Percentiles rank a stretch among this genome's conserved stretches.
phyloP scores from a whole-genome alignment of 2,888 invertebrate species.

The Octodonta nipae region DNA sequence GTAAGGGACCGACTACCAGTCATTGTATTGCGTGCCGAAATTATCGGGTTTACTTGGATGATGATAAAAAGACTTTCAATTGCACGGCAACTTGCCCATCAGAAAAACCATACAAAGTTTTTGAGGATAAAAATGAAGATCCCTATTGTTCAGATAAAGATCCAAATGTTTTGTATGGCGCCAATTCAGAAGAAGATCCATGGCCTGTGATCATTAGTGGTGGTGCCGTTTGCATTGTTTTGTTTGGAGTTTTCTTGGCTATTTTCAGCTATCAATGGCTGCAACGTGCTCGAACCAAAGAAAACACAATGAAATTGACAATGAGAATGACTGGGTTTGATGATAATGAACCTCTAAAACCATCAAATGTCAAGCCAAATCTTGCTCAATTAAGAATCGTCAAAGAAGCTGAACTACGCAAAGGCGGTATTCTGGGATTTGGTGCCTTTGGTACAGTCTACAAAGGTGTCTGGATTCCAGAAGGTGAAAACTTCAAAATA shows the following conservation, averaged over 20 bases:
- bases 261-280: conserved; percentile 17
- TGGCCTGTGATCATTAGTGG: conserved; percentile 14
- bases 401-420: conserved; percentile 82
- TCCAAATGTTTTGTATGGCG: conserved; percentile 11
- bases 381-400: conserved; percentile 82
- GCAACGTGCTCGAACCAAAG: conserved; percentile 43
- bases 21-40: conserved; percentile 69
- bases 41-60: conserved; percentile 54
- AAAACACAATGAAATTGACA: conserved; percentile 86
- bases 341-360: conserved; percentile 79
- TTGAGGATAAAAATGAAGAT: conserved; percentile 55
- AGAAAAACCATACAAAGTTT: conserved; percentile 64
- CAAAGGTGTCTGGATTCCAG: conserved; percentile 91
- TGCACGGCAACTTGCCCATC: conserved; percentile 75
- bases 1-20: conserved; percentile 59
- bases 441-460: conserved; percentile 96
- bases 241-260: conserved; percentile 14
- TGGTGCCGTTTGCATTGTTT: conserved; percentile 11
- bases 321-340: conserved; percentile 81
- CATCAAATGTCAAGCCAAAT: conserved; percentile 87
- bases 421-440: conserved; percentile 83
- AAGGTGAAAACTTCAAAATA: conserved; percentile 79
- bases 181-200: conserved; percentile 11
- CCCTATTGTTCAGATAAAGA: conserved; percentile 56
- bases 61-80: conserved; percentile 55